phyloP scores from a whole-genome alignment of 2,113 vertebrate genomes.

The Epinephelus lanceolatus region DNA sequence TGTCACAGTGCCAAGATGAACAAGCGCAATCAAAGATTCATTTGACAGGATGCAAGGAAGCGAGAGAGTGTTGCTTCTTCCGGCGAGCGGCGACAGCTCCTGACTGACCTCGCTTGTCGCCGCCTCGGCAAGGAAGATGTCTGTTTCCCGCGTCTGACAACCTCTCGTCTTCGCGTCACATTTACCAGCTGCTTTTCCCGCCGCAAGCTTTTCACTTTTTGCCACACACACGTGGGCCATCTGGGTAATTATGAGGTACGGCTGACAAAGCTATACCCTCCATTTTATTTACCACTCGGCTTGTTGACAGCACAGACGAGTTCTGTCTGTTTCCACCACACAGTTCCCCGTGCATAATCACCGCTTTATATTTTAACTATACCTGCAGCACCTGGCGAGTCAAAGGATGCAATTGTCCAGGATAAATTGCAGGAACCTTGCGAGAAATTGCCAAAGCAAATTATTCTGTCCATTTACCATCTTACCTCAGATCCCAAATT shows the following conservation, averaged over 20 bases:
- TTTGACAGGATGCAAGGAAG: conserved; percentile 42
- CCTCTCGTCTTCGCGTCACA: conserved; percentile 21
- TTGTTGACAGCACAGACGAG: conserved; percentile 33
- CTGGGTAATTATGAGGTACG: conserved; percentile 48
- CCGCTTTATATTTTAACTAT: neutral
- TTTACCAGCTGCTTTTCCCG: conserved; percentile 27
- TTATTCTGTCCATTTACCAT: conserved; percentile 57
- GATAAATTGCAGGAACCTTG: conserved; percentile 39
- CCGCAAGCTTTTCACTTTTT: neutral
- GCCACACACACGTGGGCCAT: neutral
- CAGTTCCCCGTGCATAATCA: conserved; percentile 14
- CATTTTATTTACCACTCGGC: conserved; percentile 44
- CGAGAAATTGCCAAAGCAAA: conserved; percentile 12
- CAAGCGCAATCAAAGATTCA: conserved; percentile 55
- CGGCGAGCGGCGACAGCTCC: conserved; percentile 28
- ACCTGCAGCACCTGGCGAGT: conserved; percentile 22
- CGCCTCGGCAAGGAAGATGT: conserved; percentile 11
- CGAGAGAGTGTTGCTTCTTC: conserved; percentile 16
- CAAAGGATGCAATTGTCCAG: conserved; percentile 35
- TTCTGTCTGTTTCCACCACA: neutral
- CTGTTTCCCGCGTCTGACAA: conserved; percentile 35
- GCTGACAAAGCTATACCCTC: conserved; percentile 32
- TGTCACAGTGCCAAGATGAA: conserved; percentile 43
- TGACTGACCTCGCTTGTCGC: conserved; percentile 30
- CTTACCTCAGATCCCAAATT: conserved; percentile 54